Conservation (phyloP, 1,140 invertebrate genomes). For the Mycetomoellerius zeteki region DNA sequence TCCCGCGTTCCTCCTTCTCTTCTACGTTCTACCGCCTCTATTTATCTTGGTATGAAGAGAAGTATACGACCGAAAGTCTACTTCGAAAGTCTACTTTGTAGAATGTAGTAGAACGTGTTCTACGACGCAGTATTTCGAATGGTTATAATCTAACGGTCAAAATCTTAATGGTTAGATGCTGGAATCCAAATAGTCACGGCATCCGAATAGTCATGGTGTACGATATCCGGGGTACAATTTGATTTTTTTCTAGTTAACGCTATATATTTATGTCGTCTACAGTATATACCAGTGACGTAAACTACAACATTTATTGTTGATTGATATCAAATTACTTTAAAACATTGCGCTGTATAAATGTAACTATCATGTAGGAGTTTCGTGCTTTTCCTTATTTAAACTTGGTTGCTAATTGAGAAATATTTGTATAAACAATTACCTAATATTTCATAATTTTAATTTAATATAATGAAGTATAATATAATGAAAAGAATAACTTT, state of each 20-base stretch:
- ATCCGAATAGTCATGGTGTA: not conserved
- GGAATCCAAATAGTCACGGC: not conserved
- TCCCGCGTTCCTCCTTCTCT: not conserved
- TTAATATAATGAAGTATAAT: not conserved
- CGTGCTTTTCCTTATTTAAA: not conserved
- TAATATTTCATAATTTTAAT: not conserved
- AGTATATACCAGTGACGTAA: not conserved
- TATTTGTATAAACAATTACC: not conserved
- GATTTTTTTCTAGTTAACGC: not conserved
- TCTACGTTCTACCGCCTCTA: constrained; percentile 26
- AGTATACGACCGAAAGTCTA: constrained; percentile 25
- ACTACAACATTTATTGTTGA: not conserved
- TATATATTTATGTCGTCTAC: not conserved
- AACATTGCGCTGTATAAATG: not conserved
- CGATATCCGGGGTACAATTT: not conserved
- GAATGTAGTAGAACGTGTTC: constrained; percentile 43
- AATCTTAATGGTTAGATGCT: constrained; percentile 10
- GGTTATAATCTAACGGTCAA: constrained; percentile 17
- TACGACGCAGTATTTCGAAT: constrained; percentile 45
- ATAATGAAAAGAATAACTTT: not conserved
- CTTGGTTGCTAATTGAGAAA: not conserved
- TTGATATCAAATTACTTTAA: not conserved
- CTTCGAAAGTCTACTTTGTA: constrained; percentile 28
- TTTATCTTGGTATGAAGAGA: constrained; percentile 62
- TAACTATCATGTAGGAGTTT: not conserved